Evolutionary conservation across 2,797 vertebrate species (phyloP), one percentile per base, ranked within the genome.

Genomic region (Sylvia borin): DNA sequence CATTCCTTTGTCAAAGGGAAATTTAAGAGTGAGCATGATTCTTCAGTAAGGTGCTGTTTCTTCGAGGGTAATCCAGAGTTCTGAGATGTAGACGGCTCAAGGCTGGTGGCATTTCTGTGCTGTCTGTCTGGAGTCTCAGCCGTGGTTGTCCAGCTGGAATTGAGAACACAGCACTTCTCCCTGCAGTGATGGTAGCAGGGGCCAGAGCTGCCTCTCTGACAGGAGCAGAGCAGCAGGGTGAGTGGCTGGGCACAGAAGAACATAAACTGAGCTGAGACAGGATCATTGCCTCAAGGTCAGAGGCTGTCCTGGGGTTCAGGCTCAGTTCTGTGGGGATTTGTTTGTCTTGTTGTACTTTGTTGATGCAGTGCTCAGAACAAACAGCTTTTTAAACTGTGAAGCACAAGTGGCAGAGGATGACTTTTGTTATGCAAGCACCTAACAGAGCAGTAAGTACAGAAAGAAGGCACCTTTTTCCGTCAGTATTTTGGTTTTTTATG

Each of bases 1-100:
- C 42, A 12, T 14, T 7, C 11, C 36, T 32, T 60, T 36, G 32
- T 47, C 25, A 25, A 57, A 83, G 74, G 64, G 29, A 57, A 67
- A 65, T 26, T 14, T 4, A 43, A 61, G 27, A 79, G 61, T 1
- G 0, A 83, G 5, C 40, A 3, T 4, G 2, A 5, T 77, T n/a
- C 21, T n/a, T 62, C 55, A 50, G 27, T 16, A 20, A 31, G 40
- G 32, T 55, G 68, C 26, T 74, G 0, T 36, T 90, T 58, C 50
- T 88, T 54, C 0, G 24, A 82, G 32, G 54, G 27, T 13, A n/a
- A 9, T 42, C 19, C 42, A n/a, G 2, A 29, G 29, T 34, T 75
- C 29, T 31, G 54, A 68, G 66, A 8, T 22, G 16, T 0, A 5
- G 42, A 7, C 76, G 42, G 65, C 42, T 91, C 48, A 8, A 10